Evolutionary conservation across 2,797 vertebrate species (phyloP), one percentile per base, ranked within the genome.

Genomic region (Fratercula arctica): DNA sequence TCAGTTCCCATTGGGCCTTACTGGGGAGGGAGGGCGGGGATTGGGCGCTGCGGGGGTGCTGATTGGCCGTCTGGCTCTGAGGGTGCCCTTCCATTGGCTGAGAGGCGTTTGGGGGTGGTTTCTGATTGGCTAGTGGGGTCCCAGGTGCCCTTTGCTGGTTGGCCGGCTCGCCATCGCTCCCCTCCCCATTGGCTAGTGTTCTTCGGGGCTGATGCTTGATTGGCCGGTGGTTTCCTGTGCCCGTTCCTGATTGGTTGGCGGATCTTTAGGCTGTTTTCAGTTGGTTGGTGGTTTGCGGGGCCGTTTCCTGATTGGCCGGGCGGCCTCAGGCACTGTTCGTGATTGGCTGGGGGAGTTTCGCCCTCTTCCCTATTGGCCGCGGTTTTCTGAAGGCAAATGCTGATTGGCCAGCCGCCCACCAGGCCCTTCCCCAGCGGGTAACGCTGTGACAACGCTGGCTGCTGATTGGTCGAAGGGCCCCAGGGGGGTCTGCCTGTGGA

Each of bases 91-190:
- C 13, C 10, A 6, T n/a, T 46, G 31, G 43, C 4, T 46, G 64
- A 2, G 43, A 45, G 43, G 43, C 7, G 43, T n/a, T 67, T n/a
- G 16, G 43, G 11, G 43, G 0, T 8, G 25, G 13, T 10, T 68
- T 25, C 24, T 48, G 66, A 35, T 68, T 50, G 31, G 43, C 6
- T 24, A 10, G 31, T 6, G 7, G 15, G 41, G 5, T 23, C 7
- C 4, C 5, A 11, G 29, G 29, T 17, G 24, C 7, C 1, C 9
- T 15, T 8, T 35, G 26, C 19, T 64, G 25, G 20, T 68, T 50
- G 66, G 46, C 2, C 26, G 10, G 6, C 2, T 4, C 2, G 2
- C 10, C 9, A 4, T 14, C 1, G 6, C 0, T 4, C 3, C 35
- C 1, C 1, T 26, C 2, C 9, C 16, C 5, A 19, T 14, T 68